These are phyloP conservation scores for Neoniphon sammara DNA, from an alignment of 2,797 vertebrate genomes.

Conservation along the genomic window DNA sequence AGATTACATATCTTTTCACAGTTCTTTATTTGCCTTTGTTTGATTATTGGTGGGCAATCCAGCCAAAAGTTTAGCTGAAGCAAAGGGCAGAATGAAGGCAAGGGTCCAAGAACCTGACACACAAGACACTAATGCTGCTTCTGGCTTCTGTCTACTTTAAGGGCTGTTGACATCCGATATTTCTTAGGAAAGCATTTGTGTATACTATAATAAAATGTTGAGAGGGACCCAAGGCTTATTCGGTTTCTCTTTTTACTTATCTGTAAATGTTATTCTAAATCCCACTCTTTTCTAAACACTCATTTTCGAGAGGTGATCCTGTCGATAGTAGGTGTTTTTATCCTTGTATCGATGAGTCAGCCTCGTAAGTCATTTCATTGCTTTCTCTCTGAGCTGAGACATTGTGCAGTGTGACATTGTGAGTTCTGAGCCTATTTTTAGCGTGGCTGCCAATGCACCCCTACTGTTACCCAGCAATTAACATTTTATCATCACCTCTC, in stretches of 20 bases:
- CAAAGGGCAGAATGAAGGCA: constrained; percentile 63
- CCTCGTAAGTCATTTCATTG: constrained; percentile 14
- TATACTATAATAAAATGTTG: constrained; percentile 51
- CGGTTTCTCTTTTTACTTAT: constrained; percentile 4
- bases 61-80: constrained; percentile 11
- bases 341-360: neutral
- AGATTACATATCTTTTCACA: too few species aligned
- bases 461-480: constrained; percentile 16
- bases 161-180: constrained; percentile 70
- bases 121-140: constrained; percentile 64
- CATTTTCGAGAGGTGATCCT: too few species aligned
- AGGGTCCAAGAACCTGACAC: constrained; percentile 63
- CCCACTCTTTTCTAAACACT: neutral
- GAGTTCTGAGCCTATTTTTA: constrained; percentile 40
- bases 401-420: constrained; percentile 17
- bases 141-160: constrained; percentile 71
- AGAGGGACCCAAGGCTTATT: constrained; percentile 38
- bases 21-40: too few species aligned
- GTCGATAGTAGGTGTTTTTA: neutral
- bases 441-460: neutral
- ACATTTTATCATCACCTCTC: constrained; percentile 19
- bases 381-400: constrained; percentile 15
- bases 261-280: constrained; percentile 16
- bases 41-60: too few species aligned
- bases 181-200: constrained; percentile 62